Base-by-base conservation (phyloP, 2,797 vertebrate genomes). In the Pteropus rufus region DNA sequence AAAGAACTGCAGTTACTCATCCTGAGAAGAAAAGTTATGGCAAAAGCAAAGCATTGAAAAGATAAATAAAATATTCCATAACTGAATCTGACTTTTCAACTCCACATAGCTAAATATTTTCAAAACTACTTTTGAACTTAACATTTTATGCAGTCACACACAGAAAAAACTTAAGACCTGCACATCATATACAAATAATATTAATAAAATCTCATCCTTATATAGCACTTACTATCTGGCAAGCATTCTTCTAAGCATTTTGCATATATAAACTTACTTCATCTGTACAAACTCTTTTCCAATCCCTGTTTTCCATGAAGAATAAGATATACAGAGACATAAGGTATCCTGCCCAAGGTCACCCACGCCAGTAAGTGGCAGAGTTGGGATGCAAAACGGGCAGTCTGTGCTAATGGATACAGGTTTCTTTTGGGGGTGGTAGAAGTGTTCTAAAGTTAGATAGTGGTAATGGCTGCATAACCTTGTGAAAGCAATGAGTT, bases 51-150 rank as follows among this genome's bases (percentile, higher is more conserved):
- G 54, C 84, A 83, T 3, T 26, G 83, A 54, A 86, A 91, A 83
- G 60, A 60, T 10, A 56, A 2, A 58, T 23, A 54, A 79, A 79
- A 83, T 44, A 60, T 81, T 85, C 75, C 93, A 64, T 26, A 81
- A 77, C 56, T 54, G 36, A 81, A 90, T 9, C 3, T 41, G 75
- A 65, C 56, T 64, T 56, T 86, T 75, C 41, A 62, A 62, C 56
- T 58, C 85, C 7, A 18, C 15, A 1, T 26, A n/a, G 70, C n/a
- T 58, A 75, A 89, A 77, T 80, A 83, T 44, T 92, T 95, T 76
- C 62, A 24, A 81, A 94, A 44, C 56, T 54, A 62, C 52, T 92
- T 93, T 84, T 88, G 54, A 93, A 86, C 44, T 56, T 72, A 69
- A 73, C 19, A 88, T 31, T 83, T 94, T 69, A 93, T 19, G 5